These are phyloP conservation scores for Metopolophium dirhodum DNA, from an alignment of 1,140 invertebrate genomes.

Conservation along the genomic window DNA sequence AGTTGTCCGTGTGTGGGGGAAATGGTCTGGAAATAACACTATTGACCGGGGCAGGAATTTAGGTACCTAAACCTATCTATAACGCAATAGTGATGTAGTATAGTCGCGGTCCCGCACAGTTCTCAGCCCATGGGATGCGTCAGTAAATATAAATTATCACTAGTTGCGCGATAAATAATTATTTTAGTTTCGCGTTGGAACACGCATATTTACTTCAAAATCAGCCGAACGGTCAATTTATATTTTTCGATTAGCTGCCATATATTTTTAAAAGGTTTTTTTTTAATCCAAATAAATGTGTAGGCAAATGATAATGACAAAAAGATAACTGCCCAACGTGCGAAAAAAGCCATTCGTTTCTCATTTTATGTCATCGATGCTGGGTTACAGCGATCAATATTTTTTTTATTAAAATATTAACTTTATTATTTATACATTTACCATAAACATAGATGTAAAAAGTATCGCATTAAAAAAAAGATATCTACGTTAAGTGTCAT, in stretches of 20 bases:
- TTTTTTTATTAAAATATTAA: neutral
- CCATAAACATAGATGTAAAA: too few species aligned
- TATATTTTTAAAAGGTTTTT: neutral
- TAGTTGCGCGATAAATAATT: neutral
- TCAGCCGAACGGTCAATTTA: neutral
- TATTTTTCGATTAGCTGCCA: neutral
- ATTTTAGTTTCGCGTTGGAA: neutral
- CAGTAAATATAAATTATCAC: constrained; percentile 14
- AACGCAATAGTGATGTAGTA: neutral
- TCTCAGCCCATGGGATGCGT: neutral
- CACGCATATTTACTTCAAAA: neutral
- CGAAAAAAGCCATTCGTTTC: neutral
- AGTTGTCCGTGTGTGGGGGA: neutral
- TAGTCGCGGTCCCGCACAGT: neutral
- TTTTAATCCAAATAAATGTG: neutral
- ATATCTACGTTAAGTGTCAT: too few species aligned
- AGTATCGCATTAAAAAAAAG: too few species aligned
- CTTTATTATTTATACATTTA: too few species aligned
- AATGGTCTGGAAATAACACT: neutral
- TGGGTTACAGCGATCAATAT: neutral
- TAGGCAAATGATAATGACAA: neutral
- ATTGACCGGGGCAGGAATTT: neutral
- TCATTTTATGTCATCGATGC: neutral
- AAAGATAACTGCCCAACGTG: neutral
- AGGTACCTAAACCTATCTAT: neutral